Evolutionary conservation across 2,888 invertebrate genomes (phyloP), one percentile per base, ranked within the genome.

Genomic region (Ochlodes sylvanus): DNA sequence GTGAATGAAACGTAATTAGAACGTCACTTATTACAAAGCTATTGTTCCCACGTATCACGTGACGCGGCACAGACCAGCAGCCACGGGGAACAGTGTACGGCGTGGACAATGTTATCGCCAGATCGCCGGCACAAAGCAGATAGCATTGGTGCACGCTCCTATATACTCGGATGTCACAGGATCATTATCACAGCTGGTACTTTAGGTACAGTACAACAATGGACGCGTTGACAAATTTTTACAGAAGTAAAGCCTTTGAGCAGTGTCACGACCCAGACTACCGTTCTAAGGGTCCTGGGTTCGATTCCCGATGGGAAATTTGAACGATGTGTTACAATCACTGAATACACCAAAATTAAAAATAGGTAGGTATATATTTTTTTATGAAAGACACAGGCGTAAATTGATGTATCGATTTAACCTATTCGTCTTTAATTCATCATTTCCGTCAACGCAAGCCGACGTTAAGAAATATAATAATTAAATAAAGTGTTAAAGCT

Each of bases 21-120:
- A 64, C 64, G 64, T 57, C 56, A 17, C 42, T 47, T 47, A 56
- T 42, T 21, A 64, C 38, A 47, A 32, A 14, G 56, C 64, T 64
- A 64, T 64, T 64, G 60, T 61, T 47, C 55, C 14, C 55, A 44
- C 54, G 63, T 63, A 44, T n/a, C n/a, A 47, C 63, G 64, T 64
- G 64, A 21, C 14, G 19, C 14, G 27, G 42, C 2, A 4, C 2
- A 4, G 27, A 27, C 42, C 42, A 44, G 14, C 54, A 19, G 52
- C 62, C 34, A 19, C 34, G 41, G 19, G 2, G 58, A 34, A 44
- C 61, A 86, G 12, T 44, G 44, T 55, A 63, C 83, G 78, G 74
- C 74, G 75, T 63, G 71, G 76, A 87, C 85, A 87, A 86, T 87
- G 85, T 79, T 86, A 87, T 86, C 87, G 70, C 56, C 34, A 32